Evolutionary conservation across 2,888 invertebrate species (phyloP).

Genomic region (Blera fallax): DNA sequence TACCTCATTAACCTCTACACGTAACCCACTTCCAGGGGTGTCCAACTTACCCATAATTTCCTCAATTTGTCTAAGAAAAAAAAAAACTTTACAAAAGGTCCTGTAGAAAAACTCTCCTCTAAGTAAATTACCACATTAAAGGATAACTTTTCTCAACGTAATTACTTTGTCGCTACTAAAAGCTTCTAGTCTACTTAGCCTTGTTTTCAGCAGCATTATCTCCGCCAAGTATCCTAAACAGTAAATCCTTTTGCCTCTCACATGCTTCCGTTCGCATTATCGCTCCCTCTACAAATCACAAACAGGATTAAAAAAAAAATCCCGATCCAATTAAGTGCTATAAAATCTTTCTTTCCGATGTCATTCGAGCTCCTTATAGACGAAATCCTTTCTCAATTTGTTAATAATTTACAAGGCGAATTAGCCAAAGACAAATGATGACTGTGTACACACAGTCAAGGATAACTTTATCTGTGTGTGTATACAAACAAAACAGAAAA

Average conservation of each 20-base stretch:
- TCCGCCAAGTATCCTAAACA: not conserved
- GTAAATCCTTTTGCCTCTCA: not conserved
- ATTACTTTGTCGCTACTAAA: not conserved
- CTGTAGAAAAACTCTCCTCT: not conserved
- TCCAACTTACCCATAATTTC: too few species aligned
- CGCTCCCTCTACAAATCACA: not conserved
- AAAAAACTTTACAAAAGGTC: not conserved
- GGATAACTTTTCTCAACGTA: not conserved
- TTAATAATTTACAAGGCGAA: not conserved
- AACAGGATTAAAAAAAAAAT: constrained; percentile 7
- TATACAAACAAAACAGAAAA: not conserved
- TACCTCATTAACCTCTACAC: too few species aligned
- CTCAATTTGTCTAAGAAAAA: not conserved
- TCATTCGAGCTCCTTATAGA: not conserved
- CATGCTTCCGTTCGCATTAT: not conserved
- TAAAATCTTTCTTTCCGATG: not conserved
- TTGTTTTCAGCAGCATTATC: not conserved
- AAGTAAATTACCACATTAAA: not conserved
- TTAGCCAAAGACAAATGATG: not conserved
- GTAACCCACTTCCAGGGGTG: too few species aligned
- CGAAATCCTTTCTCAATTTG: not conserved
- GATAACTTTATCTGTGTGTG: not conserved
- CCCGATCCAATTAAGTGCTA: constrained; percentile 9
- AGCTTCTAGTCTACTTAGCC: not conserved
- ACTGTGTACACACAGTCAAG: not conserved